Conservation (phyloP, 1,140 invertebrate species). For the Drosophila littoralis region DNA sequence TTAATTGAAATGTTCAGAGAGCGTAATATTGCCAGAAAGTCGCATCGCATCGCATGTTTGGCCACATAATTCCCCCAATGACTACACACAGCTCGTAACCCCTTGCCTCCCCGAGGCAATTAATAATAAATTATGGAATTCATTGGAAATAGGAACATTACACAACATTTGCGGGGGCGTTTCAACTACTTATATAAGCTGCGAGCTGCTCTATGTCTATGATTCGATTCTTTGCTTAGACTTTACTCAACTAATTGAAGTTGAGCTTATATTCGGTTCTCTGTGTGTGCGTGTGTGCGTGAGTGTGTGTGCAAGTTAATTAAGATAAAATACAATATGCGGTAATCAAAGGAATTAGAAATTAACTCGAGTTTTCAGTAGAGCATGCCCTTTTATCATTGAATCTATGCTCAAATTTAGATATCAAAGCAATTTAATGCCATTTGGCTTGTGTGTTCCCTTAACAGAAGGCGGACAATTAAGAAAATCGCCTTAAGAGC, state of each 20-base stretch:
- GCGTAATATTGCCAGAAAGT: slow-evolving; percentile 34
- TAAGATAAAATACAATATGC: slow-evolving; percentile 13
- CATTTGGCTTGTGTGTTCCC: not conserved
- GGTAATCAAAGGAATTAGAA: slow-evolving; percentile 27
- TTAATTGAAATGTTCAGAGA: slow-evolving; percentile 77
- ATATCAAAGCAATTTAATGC: not conserved
- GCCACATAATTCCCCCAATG: slow-evolving; percentile 54
- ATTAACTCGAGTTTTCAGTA: slow-evolving; percentile 7
- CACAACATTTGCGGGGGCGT: slow-evolving; percentile 9
- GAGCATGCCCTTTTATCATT: slow-evolving; percentile 6
- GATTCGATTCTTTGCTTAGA: slow-evolving; percentile 56
- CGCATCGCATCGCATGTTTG: slow-evolving; percentile 33
- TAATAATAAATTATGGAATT: slow-evolving; percentile 81
- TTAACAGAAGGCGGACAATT: no score
- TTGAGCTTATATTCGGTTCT: slow-evolving; percentile 4
- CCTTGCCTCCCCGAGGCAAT: slow-evolving; percentile 59
- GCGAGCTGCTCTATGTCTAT: slow-evolving; percentile 11
- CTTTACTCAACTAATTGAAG: slow-evolving; percentile 20
- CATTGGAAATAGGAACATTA: slow-evolving; percentile 50
- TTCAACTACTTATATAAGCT: slow-evolving; percentile 3
- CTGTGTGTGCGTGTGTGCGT: not conserved
- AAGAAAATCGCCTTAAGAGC: no score
- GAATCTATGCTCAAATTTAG: not conserved
- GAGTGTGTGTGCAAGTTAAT: slow-evolving; percentile 27
- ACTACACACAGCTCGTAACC: slow-evolving; percentile 35